Conservation (phyloP, 2,888 invertebrate species). For the Platynereis dumerilii region DNA sequence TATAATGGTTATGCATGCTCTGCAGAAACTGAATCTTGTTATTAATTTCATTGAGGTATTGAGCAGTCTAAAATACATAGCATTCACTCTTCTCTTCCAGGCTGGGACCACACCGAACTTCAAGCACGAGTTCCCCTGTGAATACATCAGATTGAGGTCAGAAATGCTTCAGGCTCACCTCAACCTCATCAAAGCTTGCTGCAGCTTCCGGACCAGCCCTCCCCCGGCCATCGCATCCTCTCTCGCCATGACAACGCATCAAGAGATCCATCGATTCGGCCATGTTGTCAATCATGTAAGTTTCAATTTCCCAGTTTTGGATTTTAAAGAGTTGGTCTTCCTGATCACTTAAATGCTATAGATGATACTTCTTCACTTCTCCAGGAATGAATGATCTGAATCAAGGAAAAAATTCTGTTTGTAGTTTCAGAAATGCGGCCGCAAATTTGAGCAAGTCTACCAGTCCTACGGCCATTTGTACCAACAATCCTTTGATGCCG, state of each 20-base stretch:
- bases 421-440: slow-evolving; percentile 70
- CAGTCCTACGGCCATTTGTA: slow-evolving; percentile 81
- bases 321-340: no score
- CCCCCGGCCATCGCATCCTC: slow-evolving; percentile 90
- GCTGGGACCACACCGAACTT: slow-evolving; percentile 74
- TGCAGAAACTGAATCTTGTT: no score
- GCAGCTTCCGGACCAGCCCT: slow-evolving; percentile 83
- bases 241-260: slow-evolving; percentile 73
- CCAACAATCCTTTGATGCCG: slow-evolving; percentile 85
- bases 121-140: slow-evolving; percentile 76
- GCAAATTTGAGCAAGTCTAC: slow-evolving; percentile 75
- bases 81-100: slow-evolving; percentile 63
- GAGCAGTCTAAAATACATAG: no score
- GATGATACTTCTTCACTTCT: no score
- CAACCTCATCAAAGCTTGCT: slow-evolving; percentile 75
- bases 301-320: no score
- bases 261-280: slow-evolving; percentile 80
- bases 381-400: no score
- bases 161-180: slow-evolving; percentile 74
- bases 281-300: slow-evolving; percentile 77
- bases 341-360: no score
- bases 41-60: no score
- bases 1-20: no score
- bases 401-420: no score
- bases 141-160: slow-evolving; percentile 78